Evolutionary conservation across 2,113 vertebrate genomes (phyloP).

Genomic region (Gambusia affinis): DNA sequence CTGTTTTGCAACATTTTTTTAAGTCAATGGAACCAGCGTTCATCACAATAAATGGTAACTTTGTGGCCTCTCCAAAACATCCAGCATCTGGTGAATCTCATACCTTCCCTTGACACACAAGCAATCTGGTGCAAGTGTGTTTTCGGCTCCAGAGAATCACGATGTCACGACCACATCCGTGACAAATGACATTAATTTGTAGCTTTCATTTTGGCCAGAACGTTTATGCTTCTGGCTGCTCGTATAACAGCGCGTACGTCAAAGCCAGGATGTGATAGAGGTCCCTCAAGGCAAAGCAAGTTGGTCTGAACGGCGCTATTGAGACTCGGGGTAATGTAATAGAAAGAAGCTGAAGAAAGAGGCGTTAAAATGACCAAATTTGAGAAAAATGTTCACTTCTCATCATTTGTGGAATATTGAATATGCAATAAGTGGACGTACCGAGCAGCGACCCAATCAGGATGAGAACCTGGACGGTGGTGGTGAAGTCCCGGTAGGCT

Average conservation of each 20-base stretch:
- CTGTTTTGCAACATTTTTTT: too few relatives aligned
- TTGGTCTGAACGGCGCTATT: too few relatives aligned
- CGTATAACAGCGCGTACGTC: slow-evolving; percentile 9
- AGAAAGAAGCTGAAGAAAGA: too few relatives aligned
- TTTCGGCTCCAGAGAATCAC: not conserved
- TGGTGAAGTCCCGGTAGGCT: slow-evolving; percentile 90
- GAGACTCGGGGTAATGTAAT: too few relatives aligned
- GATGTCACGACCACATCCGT: slow-evolving; percentile 6
- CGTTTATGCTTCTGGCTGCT: slow-evolving; percentile 13
- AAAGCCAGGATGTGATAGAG: slow-evolving; percentile 9
- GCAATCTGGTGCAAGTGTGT: slow-evolving; percentile 1
- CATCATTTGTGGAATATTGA: not conserved
- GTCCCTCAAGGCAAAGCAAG: too few relatives aligned
- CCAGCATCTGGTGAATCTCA: slow-evolving; percentile 2
- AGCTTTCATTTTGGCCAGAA: not conserved
- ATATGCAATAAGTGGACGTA: slow-evolving; percentile 71
- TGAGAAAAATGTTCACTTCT: too few relatives aligned
- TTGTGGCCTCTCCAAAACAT: not conserved
- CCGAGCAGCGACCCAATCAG: slow-evolving; percentile 91
- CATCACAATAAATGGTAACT: slow-evolving; percentile 8
- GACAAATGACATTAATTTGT: slow-evolving; percentile 20
- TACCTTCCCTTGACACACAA: slow-evolving; percentile 1
- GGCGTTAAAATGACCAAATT: too few relatives aligned
- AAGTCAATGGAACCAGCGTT: slow-evolving; percentile 5
- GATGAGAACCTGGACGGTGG: slow-evolving; percentile 87